These are phyloP conservation scores for Nothocercus julius DNA, from an alignment of 2,113 vertebrate genomes.

Conservation along the genomic window DNA sequence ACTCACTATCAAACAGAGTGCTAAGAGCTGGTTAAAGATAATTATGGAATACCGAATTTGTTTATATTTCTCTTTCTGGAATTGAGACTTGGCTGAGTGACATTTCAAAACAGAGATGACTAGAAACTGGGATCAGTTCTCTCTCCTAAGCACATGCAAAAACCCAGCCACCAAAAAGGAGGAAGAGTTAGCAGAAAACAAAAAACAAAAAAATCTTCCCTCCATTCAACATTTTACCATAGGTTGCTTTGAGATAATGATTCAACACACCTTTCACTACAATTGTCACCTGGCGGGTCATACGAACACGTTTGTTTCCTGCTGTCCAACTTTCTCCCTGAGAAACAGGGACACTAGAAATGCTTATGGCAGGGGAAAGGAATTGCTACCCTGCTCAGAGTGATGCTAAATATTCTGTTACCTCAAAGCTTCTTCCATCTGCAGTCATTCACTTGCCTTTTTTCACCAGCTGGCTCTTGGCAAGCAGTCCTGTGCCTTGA, in stretches of 20 bases:
- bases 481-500: neutral
- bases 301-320: neutral
- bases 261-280: neutral
- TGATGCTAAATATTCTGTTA: neutral
- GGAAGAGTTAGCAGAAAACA: neutral
- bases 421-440: neutral
- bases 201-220: neutral
- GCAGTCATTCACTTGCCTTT: rapidly evolving
- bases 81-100: neutral
- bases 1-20: neutral
- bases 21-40: conserved; percentile 7
- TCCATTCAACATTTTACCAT: neutral
- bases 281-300: neutral
- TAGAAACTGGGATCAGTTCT: neutral
- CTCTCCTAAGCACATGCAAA: neutral
- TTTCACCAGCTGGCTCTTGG: rapidly evolving
- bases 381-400: neutral
- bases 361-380: rapidly evolving
- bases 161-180: neutral
- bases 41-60: neutral
- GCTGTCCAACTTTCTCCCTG: neutral
- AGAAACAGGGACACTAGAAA: neutral
- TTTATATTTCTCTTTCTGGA: conserved; percentile 12
- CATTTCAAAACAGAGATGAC: neutral
- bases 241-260: neutral